These are phyloP conservation scores for Daboia siamensis DNA, from an alignment of 2,113 vertebrate species.

Conservation along the genomic window DNA sequence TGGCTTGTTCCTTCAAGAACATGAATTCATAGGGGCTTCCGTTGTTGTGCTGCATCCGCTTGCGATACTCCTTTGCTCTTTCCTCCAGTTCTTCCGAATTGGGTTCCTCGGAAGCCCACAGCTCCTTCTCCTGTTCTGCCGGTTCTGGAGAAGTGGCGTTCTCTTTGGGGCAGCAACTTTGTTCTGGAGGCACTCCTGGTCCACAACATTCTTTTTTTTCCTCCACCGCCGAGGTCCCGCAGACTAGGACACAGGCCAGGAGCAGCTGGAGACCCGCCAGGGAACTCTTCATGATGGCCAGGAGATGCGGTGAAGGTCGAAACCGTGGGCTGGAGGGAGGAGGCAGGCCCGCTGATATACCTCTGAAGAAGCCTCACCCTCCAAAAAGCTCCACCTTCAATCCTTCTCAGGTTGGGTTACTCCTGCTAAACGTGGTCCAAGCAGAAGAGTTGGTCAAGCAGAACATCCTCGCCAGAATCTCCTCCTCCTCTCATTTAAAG, in stretches of 20 bases:
- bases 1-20: neutral
- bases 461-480: neutral
- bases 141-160: neutral
- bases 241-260: neutral
- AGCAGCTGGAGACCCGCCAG: neutral
- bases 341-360: neutral
- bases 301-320: neutral
- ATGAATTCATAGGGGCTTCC: rapidly evolving
- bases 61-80: rapidly evolving
- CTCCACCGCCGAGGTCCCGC: neutral
- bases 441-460: neutral
- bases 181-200: neutral
- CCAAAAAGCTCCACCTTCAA: neutral
- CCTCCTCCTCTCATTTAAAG: neutral
- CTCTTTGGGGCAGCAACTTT: neutral
- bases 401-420: neutral
- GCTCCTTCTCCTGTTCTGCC: rapidly evolving
- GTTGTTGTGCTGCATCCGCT: rapidly evolving
- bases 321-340: neutral
- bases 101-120: rapidly evolving
- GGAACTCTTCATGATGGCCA: neutral
- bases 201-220: neutral
- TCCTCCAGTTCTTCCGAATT: neutral
- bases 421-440: neutral
- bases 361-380: neutral